These are phyloP conservation scores for Bucorvus abyssinicus DNA, from an alignment of 2,797 vertebrate genomes.

Conservation along the genomic window DNA sequence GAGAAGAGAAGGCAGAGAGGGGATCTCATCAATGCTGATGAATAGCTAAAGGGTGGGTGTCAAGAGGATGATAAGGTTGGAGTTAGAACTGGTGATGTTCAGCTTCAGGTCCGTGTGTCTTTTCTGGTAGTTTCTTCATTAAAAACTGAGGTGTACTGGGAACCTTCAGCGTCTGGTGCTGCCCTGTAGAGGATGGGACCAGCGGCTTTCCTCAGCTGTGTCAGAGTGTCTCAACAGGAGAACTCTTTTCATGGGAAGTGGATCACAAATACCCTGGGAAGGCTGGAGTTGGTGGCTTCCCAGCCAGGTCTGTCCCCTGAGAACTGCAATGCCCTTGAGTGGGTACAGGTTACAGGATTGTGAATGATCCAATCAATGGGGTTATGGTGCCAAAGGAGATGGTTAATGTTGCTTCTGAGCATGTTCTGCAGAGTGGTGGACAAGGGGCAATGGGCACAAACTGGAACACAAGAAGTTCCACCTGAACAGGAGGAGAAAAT, in stretches of 20 bases:
- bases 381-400: background rate
- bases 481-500: background rate
- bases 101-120: background rate
- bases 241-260: background rate
- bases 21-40: background rate
- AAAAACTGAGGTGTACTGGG: background rate
- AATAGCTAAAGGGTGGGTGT: background rate
- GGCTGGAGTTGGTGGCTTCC: background rate
- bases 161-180: too few species aligned
- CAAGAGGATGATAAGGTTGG: background rate
- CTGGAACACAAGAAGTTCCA: background rate
- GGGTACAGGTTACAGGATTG: background rate
- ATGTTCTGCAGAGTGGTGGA: too few species aligned
- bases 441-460: background rate
- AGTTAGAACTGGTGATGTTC: background rate
- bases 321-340: accelerated
- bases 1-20: background rate
- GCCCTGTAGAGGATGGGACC: too few species aligned
- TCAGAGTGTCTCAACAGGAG: background rate
- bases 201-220: background rate
- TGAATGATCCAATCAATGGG: background rate
- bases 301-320: background rate
- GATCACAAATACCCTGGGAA: background rate
- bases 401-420: background rate
- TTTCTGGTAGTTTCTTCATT: background rate